phyloP scores from a whole-genome alignment of 2,113 vertebrate species.

The Monopterus albus region DNA sequence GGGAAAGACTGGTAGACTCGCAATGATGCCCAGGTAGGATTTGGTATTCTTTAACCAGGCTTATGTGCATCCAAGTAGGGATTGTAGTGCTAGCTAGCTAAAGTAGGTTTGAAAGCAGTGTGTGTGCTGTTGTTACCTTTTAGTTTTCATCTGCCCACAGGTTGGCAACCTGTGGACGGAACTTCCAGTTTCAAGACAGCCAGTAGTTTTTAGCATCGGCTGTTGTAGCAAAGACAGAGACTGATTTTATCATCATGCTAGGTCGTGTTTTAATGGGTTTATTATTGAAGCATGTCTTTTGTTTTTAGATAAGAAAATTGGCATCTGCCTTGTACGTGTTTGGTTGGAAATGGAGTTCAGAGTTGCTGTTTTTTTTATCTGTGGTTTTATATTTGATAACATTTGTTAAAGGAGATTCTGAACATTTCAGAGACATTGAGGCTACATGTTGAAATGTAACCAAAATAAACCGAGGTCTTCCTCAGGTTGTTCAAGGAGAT shows the following conservation, averaged over 20 bases:
- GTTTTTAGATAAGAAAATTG: not conserved
- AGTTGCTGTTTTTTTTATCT: conserved; percentile 19
- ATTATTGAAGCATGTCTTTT: conserved; percentile 8
- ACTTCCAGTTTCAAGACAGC: not conserved
- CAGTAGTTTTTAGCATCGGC: conserved; percentile 10
- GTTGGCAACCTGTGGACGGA: conserved; percentile 9
- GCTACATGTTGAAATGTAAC: not conserved
- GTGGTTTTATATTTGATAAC: not conserved
- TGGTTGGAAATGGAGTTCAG: conserved; percentile 19
- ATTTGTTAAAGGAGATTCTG: not conserved
- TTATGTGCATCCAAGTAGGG: conserved; percentile 7
- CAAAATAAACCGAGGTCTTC: not conserved
- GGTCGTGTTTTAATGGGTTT: conserved; percentile 17
- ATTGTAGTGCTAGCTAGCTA: conserved; percentile 4
- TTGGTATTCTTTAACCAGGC: conserved; percentile 56
- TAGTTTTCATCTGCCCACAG: not conserved
- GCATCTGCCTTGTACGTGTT: not conserved
- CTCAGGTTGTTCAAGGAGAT: conserved; percentile 11
- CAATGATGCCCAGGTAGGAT: conserved; percentile 87
- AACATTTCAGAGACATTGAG: not conserved
- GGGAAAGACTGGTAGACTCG: conserved; percentile 76
- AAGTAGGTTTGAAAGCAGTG: not conserved
- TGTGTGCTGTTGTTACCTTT: conserved; percentile 1
- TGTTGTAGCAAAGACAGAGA: not conserved
- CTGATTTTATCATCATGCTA: conserved; percentile 21